Percentiles rank a stretch among this genome's conserved stretches.
Evolutionary conservation across 2,888 invertebrate genomes (phyloP).

Genomic region (Lutraria lutraria): DNA sequence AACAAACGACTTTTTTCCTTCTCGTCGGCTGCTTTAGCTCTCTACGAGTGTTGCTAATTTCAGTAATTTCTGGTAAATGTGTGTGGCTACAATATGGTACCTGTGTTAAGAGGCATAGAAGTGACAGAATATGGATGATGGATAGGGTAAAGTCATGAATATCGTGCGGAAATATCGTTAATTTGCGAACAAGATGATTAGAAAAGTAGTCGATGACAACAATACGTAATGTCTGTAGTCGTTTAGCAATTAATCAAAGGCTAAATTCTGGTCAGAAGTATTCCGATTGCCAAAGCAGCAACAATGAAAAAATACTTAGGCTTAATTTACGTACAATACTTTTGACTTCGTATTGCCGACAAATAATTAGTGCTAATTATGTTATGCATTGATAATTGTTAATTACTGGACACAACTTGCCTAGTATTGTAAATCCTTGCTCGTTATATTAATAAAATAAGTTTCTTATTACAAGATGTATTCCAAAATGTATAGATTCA

Average conservation of each 20-base stretch:
- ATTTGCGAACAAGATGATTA: conserved; percentile 28
- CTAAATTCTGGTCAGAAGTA: conserved; percentile 43
- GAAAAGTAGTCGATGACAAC: conserved; percentile 42
- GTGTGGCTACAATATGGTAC: conserved; percentile 38
- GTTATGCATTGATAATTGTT: not conserved
- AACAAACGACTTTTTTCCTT: conserved; percentile 56
- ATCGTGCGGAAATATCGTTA: conserved; percentile 44
- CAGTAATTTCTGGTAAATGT: conserved; percentile 32
- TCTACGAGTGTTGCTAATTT: not conserved
- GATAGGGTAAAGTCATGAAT: conserved; percentile 31
- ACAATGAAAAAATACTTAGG: conserved; percentile 7
- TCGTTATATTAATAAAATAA: not conserved
- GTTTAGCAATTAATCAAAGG: conserved; percentile 46
- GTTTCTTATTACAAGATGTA: too few species aligned
- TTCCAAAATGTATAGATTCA: too few species aligned
- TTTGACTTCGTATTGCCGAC: not conserved
- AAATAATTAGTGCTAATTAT: not conserved
- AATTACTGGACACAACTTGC: not conserved
- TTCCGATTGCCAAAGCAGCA: conserved; percentile 21
- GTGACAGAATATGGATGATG: conserved; percentile 48
- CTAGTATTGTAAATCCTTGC: not conserved
- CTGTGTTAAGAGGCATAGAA: not conserved
- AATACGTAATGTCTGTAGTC: conserved; percentile 36
- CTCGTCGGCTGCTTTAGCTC: conserved; percentile 25
- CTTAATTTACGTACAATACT: not conserved